These are phyloP conservation scores for Apodemia duryi DNA, from an alignment of 2,888 invertebrate genomes.

Conservation along the genomic window DNA sequence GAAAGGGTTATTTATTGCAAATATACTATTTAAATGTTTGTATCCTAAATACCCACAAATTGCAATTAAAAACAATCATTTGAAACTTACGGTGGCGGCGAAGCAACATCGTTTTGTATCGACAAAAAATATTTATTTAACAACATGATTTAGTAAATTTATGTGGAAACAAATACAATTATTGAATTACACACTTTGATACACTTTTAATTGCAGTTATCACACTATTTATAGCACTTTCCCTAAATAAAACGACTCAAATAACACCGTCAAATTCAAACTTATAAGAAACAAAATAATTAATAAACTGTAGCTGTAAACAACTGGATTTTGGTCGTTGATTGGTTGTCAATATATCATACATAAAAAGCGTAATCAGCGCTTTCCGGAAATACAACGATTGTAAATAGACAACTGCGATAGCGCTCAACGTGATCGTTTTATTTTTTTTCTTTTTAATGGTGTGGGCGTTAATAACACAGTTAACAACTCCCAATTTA, in stretches of 20 bases:
- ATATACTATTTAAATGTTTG: no score
- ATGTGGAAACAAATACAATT: slow-evolving; percentile 1
- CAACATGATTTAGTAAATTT: slow-evolving; percentile 33
- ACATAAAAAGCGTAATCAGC: neutral
- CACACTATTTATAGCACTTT: neutral
- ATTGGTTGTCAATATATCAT: neutral
- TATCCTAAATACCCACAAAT: no score
- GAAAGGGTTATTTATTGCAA: no score
- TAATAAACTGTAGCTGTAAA: neutral
- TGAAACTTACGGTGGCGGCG: slow-evolving; percentile 8
- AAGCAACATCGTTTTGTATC: neutral
- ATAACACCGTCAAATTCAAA: neutral
- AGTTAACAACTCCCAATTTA: neutral
- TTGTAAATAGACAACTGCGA: neutral
- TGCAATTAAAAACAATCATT: neutral
- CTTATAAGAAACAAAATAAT: neutral
- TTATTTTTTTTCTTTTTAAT: neutral
- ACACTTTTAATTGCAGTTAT: neutral
- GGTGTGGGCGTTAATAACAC: no score
- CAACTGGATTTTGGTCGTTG: neutral
- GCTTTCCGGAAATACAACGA: no score
- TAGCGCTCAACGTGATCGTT: slow-evolving; percentile 17
- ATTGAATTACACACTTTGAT: neutral
- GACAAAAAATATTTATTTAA: slow-evolving; percentile 50
- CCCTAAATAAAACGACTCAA: neutral